Evolutionary conservation across 2,113 vertebrate genomes (phyloP), one percentile per base, ranked within the genome.

Genomic region (Gyps fulvus): DNA sequence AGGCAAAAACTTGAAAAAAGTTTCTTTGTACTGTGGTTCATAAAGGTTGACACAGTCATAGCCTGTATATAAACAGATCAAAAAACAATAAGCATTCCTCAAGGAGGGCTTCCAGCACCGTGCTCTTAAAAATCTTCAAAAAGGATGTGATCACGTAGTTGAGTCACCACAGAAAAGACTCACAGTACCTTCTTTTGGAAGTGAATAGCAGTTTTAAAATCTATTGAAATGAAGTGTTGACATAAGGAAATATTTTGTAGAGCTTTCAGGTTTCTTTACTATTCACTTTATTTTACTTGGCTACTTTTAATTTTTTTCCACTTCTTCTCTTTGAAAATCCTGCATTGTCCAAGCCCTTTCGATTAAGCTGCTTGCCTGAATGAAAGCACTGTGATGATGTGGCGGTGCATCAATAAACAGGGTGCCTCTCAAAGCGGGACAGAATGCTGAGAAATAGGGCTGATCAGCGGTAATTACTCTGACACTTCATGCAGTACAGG

Each of bases 401-500:
- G 87, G 90, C 27, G 61, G 97, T 86, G 97, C 96, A 95, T 98
- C 96, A 59, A 81, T 98, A 97, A 98, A 97, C 95, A 95, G 95
- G 90, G 96, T 82, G 86, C 83, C 89, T 89, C 67, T 90, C 72
- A 87, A 76, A 96, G 96, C 94, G 34, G 87, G 96, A 97, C 95
- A 96, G 94, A 91, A 57, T 36, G 20, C 59, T 63, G 97, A 98
- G 98, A 98, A 98, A 98, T 92, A 96, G 94, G 97, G 94, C 89
- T 97, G 97, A 98, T 98, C 98, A 96, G 93, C 16, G 2, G 95
- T 98, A 98, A 98, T 98, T 98, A 97, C 98, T 95, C 96, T 96
- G 96, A 97, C 98, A 98, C 98, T 97, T 98, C 98, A 97, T 96
- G 98, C 98, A 97, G 96, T 94, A 98, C 97, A 97, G 95, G 92